Percentiles rank a stretch among this genome's conserved stretches.
phyloP scores from a whole-genome alignment of 1,140 invertebrate species.

The Belonocnema kinseyi region DNA sequence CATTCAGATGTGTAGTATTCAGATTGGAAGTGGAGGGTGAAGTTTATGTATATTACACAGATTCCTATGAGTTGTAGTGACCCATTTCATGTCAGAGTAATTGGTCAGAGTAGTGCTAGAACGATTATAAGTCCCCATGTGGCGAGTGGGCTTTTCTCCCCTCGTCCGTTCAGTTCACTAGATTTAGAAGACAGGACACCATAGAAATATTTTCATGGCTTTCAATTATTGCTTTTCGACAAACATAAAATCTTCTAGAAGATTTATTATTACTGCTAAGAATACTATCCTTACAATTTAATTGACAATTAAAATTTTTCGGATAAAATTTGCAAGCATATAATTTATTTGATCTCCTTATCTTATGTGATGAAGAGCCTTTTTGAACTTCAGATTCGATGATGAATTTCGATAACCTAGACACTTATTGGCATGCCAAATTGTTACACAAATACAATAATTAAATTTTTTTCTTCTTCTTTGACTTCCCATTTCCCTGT shows the following conservation, averaged over 20 bases:
- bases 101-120: constrained; percentile 14
- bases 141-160: constrained; percentile 8
- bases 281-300: too few species aligned
- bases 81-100: constrained; percentile 9
- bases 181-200: background rate
- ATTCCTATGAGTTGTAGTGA: background rate
- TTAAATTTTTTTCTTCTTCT: constrained; percentile 17
- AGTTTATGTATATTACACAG: background rate
- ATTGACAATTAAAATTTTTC: too few species aligned
- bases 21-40: too few species aligned
- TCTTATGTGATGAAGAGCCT: too few species aligned
- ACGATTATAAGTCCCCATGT: constrained; percentile 26
- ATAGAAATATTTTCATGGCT: constrained; percentile 23
- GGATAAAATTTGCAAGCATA: too few species aligned
- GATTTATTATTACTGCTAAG: too few species aligned
- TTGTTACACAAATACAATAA: background rate
- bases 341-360: too few species aligned
- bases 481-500: constrained; percentile 16
- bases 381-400: too few species aligned
- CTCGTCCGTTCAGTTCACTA: constrained; percentile 1
- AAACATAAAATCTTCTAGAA: background rate
- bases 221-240: constrained; percentile 3
- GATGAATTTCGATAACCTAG: background rate
- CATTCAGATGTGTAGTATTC: too few species aligned
- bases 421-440: background rate